Evolutionary conservation across 2,113 vertebrate species (phyloP).

Genomic region (Spheniscus mendiculus): DNA sequence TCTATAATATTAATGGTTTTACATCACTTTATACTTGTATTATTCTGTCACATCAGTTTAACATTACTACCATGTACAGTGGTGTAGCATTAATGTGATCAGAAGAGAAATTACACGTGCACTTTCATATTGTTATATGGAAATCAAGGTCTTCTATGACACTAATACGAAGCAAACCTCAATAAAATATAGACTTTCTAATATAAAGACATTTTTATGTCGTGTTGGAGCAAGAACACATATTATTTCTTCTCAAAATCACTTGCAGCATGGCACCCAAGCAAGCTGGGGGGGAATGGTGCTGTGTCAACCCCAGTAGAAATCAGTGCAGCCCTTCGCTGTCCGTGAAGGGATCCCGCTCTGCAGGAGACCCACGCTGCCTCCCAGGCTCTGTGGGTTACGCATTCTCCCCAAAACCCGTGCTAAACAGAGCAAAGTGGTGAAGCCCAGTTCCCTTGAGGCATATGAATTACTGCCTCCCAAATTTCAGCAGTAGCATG

Average conservation of each 20-base stretch:
- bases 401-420: fast-evolving
- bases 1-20: constrained; percentile 68
- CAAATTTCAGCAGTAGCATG: not conserved
- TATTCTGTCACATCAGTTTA: constrained; percentile 71
- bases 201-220: constrained; percentile 59
- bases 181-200: constrained; percentile 61
- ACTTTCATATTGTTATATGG: constrained; percentile 70
- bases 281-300: fast-evolving
- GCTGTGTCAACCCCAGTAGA: not conserved
- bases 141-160: constrained; percentile 63
- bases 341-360: fast-evolving
- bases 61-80: constrained; percentile 57
- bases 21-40: constrained; percentile 62
- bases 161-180: constrained; percentile 62
- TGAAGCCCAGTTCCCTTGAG: not conserved
- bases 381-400: not conserved
- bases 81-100: constrained; percentile 66
- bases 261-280: not conserved
- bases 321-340: not conserved
- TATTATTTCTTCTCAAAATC: constrained; percentile 25
- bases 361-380: fast-evolving
- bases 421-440: fast-evolving
- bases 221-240: constrained; percentile 15
- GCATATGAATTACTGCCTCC: not conserved
- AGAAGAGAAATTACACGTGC: constrained; percentile 68